phyloP scores from a whole-genome alignment of 2,797 vertebrate genomes.

The Kryptolebias ocellatus region DNA sequence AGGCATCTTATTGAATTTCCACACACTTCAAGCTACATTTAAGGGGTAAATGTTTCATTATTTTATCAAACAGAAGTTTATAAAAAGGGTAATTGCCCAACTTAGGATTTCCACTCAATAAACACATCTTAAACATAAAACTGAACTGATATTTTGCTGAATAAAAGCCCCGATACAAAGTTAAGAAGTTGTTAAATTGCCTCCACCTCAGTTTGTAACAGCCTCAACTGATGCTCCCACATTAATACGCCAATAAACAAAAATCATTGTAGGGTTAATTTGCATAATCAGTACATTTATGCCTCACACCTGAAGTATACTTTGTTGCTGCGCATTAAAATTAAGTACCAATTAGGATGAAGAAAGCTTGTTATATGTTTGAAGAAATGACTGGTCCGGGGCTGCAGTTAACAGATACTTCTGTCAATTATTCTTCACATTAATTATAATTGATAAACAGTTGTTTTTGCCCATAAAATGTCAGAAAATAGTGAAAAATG shows the following conservation, averaged over 20 bases:
- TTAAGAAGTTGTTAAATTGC: not conserved
- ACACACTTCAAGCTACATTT: not conserved
- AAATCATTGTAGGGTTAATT: not conserved
- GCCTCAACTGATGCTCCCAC: not conserved
- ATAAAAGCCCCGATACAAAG: not conserved
- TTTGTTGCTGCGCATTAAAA: constrained; percentile 8
- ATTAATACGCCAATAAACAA: constrained; percentile 5
- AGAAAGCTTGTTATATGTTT: constrained; percentile 1
- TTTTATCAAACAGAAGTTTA: not conserved
- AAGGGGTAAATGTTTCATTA: not conserved
- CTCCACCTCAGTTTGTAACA: not conserved
- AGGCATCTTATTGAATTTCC: not conserved
- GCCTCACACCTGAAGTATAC: constrained; percentile 1
- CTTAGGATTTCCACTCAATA: not conserved
- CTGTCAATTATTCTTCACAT: not conserved
- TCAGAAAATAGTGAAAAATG: not conserved
- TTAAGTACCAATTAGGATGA: not conserved
- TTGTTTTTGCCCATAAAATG: constrained; percentile 17
- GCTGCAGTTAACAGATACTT: constrained; percentile 1
- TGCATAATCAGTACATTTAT: constrained; percentile 9
- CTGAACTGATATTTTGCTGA: not conserved
- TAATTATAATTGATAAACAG: constrained; percentile 1
- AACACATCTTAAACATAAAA: constrained; percentile 2
- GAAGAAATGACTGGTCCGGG: constrained; percentile 4
- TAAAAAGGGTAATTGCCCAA: not conserved